Evolutionary conservation across 1,140 invertebrate genomes (phyloP), one percentile per base, ranked within the genome.

Genomic region (Drosophila yakuba): DNA sequence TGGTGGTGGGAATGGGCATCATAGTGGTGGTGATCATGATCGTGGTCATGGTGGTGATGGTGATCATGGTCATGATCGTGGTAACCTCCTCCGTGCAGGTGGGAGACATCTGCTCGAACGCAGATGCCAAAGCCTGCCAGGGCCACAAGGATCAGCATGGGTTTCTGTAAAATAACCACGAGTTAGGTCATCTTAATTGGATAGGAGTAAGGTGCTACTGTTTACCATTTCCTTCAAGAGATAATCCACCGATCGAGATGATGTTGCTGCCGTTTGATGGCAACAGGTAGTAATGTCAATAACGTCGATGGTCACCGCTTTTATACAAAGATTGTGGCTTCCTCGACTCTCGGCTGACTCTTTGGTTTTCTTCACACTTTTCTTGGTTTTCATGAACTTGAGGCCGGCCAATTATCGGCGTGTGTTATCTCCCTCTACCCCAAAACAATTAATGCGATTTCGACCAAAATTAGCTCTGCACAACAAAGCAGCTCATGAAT

Each of bases 341-440:
- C 68, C 56, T 75, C 43, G 32, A 61, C 50, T 20, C 20, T 20
- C 47, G 28, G n/a, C 25, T 50, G 47, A 11, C 48, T 15, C 28
- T 51, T 74, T 44, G 58, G 80, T 83, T 83, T 83, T 84, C 84
- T 89, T 88, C 68, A 84, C 84, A 88, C 84, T 88, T 89, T 88
- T 88, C 80, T 89, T 43, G 58, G 61, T 85, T 85, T 85, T 86
- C 82, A 78, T 85, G 78, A 82, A 86, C 84, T 85, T 85, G 67
- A 52, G 58, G 67, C 38, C 17, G 58, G 59, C 51, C 84, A 88
- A 88, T 88, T 88, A 88, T 88, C 55, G 67, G 57, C 66, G 45
- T 83, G 67, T 82, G 74, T 56, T 60, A 50, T 78, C 20, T 78
- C 25, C 69, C 51, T 68, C 20, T 41, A 52, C 43, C 52, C 51